Evolutionary conservation across 2,797 vertebrate species (phyloP).

Genomic region (Schizothorax lantsangensis): DNA sequence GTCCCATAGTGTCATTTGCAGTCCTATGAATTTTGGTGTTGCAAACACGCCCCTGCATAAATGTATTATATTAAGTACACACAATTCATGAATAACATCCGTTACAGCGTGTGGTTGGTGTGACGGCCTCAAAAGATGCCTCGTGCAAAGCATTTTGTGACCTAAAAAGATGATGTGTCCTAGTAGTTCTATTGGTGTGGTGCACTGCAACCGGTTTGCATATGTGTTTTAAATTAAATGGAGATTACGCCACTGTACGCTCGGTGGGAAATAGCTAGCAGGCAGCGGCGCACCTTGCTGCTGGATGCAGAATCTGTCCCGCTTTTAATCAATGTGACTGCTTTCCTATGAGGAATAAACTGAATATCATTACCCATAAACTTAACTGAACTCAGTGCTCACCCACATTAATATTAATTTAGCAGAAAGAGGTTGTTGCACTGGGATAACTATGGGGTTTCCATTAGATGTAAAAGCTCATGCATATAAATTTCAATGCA

Average conservation of each 20-base stretch:
- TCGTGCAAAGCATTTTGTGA: constrained; percentile 32
- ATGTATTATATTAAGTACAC: constrained; percentile 19
- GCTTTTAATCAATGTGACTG: constrained; percentile 83
- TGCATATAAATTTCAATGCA: constrained; percentile 76
- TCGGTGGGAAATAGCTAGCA: constrained; percentile 74
- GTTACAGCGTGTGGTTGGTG: constrained; percentile 8
- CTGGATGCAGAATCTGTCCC: constrained; percentile 69
- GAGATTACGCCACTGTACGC: constrained; percentile 46
- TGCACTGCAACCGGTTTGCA: constrained; percentile 44
- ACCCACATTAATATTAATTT: constrained; percentile 85
- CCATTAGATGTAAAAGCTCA: constrained; percentile 78
- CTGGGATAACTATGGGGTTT: constrained; percentile 77
- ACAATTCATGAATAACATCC: constrained; percentile 16
- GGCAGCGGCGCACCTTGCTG: constrained; percentile 71
- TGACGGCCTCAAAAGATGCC: constrained; percentile 13
- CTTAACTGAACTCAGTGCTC: constrained; percentile 81
- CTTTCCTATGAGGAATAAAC: constrained; percentile 84
- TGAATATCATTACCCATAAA: constrained; percentile 86
- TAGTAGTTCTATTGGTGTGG: constrained; percentile 53
- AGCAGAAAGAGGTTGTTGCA: constrained; percentile 75
- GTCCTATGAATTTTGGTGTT: neutral
- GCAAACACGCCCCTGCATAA: constrained; percentile 25
- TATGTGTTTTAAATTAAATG: constrained; percentile 49
- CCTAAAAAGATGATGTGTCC: constrained; percentile 41
- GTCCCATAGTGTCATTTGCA: neutral